These are phyloP conservation scores for Mormyrus hasselquistii DNA, from an alignment of 2,797 vertebrate genomes.

Conservation along the genomic window DNA sequence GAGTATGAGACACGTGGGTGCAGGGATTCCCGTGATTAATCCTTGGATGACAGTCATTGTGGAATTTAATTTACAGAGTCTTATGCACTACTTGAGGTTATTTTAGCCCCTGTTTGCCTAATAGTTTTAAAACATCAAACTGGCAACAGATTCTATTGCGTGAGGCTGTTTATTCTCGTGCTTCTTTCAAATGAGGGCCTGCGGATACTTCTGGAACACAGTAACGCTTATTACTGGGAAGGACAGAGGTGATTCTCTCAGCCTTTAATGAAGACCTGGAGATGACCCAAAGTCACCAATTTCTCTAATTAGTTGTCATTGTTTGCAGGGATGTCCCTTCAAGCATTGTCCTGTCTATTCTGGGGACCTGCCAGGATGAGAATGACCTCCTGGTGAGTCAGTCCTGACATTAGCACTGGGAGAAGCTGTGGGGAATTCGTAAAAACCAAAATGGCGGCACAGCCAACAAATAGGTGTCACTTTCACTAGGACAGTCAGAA, in stretches of 20 bases:
- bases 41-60: neutral
- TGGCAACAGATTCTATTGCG: neutral
- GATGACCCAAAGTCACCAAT: neutral
- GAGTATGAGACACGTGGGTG: neutral
- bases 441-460: neutral
- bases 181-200: neutral
- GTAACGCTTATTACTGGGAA: neutral
- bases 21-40: neutral
- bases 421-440: neutral
- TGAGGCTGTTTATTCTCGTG: neutral
- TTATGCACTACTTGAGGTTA: neutral
- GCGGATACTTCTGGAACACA: neutral
- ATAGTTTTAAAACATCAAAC: neutral
- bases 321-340: neutral
- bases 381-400: neutral
- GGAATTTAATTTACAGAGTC: neutral
- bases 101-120: neutral
- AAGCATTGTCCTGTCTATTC: neutral
- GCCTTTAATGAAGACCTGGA: neutral
- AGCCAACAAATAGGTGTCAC: neutral
- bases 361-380: neutral
- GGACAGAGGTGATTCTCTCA: neutral
- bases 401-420: neutral
- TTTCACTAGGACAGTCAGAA: neutral
- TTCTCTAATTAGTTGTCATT: conserved; percentile 19